A percentile compares a stretch with the other conserved stretches of the same genome.
phyloP scores from a whole-genome alignment of 2,113 vertebrate species.

The Leucosticte australis region DNA sequence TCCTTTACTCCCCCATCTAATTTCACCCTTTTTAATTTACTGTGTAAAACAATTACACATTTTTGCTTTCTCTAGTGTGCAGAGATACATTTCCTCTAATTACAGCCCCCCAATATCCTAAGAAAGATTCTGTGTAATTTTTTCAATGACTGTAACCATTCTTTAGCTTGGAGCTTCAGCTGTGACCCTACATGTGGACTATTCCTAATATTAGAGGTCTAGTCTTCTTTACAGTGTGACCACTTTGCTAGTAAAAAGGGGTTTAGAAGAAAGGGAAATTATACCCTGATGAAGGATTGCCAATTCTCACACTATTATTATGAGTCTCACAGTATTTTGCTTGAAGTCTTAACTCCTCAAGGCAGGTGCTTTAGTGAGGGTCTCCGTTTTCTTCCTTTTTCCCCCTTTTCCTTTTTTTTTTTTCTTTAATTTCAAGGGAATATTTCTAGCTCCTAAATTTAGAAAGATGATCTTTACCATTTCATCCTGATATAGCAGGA shows the following conservation, averaged over 20 bases:
- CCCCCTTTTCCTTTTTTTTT: fast-evolving
- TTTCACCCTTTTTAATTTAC: constrained; percentile 18
- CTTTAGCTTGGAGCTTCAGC: not conserved
- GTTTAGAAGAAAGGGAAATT: constrained; percentile 33
- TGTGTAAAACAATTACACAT: not conserved
- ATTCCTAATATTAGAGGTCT: not conserved
- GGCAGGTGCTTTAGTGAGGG: not conserved
- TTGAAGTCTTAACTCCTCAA: constrained; percentile 6
- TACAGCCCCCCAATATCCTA: not conserved
- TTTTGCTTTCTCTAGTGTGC: not conserved
- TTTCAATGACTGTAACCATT: not conserved
- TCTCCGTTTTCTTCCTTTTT: not conserved
- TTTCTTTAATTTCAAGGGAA: not conserved
- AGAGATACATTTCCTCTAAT: not conserved
- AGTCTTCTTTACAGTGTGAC: not conserved
- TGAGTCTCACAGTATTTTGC: not conserved
- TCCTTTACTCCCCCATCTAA: not conserved
- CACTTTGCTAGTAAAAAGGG: not conserved
- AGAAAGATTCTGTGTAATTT: not conserved
- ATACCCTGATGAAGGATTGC: not conserved
- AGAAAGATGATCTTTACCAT: not conserved
- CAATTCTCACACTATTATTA: constrained; percentile 10
- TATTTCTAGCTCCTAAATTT: not conserved
- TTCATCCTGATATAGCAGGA: not conserved
- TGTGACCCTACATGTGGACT: not conserved